A percentile compares a stretch with the other conserved stretches of the same genome.
phyloP scores from a whole-genome alignment of 2,113 vertebrate species.

The Ciconia maguari region DNA sequence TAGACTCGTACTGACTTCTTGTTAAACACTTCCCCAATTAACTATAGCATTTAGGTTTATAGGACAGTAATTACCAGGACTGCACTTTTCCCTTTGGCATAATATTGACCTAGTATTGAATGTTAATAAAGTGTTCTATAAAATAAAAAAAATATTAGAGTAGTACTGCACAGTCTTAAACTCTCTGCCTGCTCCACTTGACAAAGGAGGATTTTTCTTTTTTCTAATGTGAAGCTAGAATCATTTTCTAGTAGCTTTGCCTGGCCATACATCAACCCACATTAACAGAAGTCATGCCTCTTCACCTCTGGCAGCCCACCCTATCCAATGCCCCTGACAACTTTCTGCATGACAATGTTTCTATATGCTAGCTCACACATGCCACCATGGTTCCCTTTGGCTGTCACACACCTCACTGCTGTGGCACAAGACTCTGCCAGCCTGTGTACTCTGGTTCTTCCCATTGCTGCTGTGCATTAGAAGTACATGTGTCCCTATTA shows the following conservation, averaged over 20 bases:
- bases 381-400: background rate
- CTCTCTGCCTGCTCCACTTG: background rate
- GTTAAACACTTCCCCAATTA: background rate
- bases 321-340: background rate
- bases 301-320: background rate
- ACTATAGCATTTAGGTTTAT: conserved; percentile 48
- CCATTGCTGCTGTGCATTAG: background rate
- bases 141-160: background rate
- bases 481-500: background rate
- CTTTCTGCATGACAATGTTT: background rate
- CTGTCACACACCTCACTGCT: background rate
- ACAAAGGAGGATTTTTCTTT: background rate
- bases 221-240: background rate
- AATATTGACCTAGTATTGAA: conserved; percentile 28
- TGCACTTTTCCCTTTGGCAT: conserved; percentile 14
- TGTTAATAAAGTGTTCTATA: background rate
- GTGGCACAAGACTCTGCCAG: background rate
- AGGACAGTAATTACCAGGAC: conserved; percentile 34
- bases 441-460: background rate
- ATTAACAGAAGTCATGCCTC: background rate
- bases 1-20: background rate
- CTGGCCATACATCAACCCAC: background rate
- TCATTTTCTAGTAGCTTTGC: background rate
- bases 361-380: fast-evolving
- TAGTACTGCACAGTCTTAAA: background rate